phyloP scores from a whole-genome alignment of 2,797 vertebrate species.

The Myotis myotis region DNA sequence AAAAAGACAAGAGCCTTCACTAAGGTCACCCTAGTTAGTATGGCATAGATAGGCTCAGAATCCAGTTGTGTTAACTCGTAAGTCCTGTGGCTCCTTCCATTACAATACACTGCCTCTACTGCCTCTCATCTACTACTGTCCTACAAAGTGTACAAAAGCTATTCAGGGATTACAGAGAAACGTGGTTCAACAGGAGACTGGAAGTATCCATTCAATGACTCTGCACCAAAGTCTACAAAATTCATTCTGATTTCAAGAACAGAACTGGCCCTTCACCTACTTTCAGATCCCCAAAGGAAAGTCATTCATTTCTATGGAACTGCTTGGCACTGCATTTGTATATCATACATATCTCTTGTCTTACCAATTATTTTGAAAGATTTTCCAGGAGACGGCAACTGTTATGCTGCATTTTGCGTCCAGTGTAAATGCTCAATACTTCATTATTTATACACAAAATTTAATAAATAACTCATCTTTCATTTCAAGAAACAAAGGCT shows the following conservation, averaged over 20 bases:
- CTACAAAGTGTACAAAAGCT: not conserved
- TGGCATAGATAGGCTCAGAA: not conserved
- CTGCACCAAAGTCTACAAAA: slow-evolving; percentile 5
- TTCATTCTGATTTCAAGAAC: not conserved
- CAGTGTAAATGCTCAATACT: not conserved
- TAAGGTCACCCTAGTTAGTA: not conserved
- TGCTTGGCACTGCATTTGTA: not conserved
- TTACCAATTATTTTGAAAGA: not conserved
- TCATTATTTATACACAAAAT: not conserved
- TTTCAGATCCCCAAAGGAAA: not conserved
- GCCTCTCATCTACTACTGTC: not conserved
- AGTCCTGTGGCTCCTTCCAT: not conserved
- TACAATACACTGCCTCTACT: not conserved
- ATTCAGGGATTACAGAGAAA: not conserved
- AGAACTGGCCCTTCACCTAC: not conserved
- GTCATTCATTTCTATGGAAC: not conserved
- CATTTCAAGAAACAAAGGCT: not conserved
- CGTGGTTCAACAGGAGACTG: not conserved
- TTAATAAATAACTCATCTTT: not conserved
- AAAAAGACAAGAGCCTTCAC: not conserved
- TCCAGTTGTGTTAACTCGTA: not conserved
- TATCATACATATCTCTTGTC: not conserved
- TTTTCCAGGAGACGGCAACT: not conserved
- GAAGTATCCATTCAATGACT: not conserved
- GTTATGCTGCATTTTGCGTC: not conserved